Base-by-base conservation (phyloP, 2,888 invertebrate species). In the Folsomia candida region DNA sequence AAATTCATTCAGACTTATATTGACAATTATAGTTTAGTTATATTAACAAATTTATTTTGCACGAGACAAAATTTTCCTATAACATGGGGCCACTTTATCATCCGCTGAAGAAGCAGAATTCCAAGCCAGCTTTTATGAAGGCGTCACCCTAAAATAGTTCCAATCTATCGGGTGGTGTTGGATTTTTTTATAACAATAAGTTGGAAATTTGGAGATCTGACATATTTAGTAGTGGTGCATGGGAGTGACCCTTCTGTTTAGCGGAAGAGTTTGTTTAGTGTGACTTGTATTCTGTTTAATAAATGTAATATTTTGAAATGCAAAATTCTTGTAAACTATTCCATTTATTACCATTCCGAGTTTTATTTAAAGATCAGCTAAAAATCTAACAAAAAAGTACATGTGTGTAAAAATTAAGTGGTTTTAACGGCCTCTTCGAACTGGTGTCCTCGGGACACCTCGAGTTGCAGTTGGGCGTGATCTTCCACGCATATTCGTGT, bases 401-500 rank as follows among this genome's bases (percentile, higher is more conserved):
- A n/a, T n/a, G n/a, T n/a, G n/a, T n/a, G n/a, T n/a, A n/a, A n/a
- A n/a, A n/a, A n/a, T n/a, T n/a, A n/a, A n/a, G n/a, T n/a, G n/a
- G n/a, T n/a, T n/a, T n/a, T n/a, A n/a, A n/a, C n/a, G n/a, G 25
- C 70, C 69, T 14, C 69, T 58, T n/a, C 57, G 22, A 11, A 65
- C 65, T 14, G 62, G 68, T 14, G 29, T 54, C 51, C 68, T 59
- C 20, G 64, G 64, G 47, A 67, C 67, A 37, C 70, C 60, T 2
- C 71, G 72, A 20, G 24, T 28, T 47, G 58, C 59, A 22, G 61
- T 61, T 37, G 68, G 64, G 26, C 71, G 61, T 1, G 37, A 28
- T 1, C 73, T 68, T 25, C 74, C 74, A 18, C 74, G 65, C 57
- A 72, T 65, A 28, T 70, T 70, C 9, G 54, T 60, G 51, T 74